Evolutionary conservation across 1,140 invertebrate species (phyloP).

Genomic region (Zeugodacus cucurbitae): DNA sequence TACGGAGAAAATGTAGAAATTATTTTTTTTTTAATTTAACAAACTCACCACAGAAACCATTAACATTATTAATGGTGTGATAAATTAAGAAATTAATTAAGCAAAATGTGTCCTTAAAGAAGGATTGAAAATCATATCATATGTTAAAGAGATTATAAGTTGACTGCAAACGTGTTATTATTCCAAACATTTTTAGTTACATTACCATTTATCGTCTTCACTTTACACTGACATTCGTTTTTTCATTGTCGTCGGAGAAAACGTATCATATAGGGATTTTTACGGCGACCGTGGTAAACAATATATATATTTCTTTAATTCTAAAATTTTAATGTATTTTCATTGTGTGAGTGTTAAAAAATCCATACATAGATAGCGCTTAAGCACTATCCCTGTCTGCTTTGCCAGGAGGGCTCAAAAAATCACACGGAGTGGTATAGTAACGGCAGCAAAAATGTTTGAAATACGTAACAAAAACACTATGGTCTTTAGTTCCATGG

Average conservation of each 20-base stretch:
- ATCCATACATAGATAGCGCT: background rate
- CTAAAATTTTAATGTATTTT: background rate
- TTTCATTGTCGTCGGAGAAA: background rate
- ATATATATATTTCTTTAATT: background rate
- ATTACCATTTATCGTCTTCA: background rate
- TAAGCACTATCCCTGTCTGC: background rate
- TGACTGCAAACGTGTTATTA: too few species aligned
- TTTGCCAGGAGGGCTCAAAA: background rate
- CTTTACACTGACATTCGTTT: background rate
- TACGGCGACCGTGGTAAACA: background rate
- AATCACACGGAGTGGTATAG: background rate
- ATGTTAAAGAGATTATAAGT: too few species aligned
- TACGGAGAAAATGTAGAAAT: too few species aligned
- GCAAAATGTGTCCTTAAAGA: too few species aligned
- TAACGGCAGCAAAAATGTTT: constrained; percentile 36
- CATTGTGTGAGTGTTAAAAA: background rate
- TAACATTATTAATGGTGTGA: too few species aligned
- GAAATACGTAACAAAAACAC: constrained; percentile 44
- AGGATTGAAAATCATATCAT: too few species aligned
- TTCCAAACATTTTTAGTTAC: too few species aligned
- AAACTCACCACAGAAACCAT: too few species aligned
- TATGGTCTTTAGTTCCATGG: constrained; percentile 64
- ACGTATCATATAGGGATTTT: background rate
- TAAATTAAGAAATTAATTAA: too few species aligned
- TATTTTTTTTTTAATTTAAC: too few species aligned